Evolutionary conservation across 1,140 invertebrate species (phyloP).

Genomic region (Samia ricini): DNA sequence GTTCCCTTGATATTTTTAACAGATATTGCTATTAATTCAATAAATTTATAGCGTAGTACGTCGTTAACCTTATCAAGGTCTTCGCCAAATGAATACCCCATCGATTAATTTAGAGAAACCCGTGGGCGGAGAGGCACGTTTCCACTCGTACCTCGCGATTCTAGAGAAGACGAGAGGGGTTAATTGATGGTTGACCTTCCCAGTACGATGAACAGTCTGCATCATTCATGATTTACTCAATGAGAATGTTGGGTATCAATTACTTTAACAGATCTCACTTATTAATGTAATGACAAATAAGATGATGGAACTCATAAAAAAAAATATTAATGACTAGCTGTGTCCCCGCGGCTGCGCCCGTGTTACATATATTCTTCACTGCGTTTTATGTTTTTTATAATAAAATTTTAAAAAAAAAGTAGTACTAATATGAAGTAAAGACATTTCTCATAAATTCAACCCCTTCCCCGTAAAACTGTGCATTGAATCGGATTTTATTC

Average conservation of each 20-base stretch:
- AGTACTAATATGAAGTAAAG: no score
- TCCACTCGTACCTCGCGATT: background rate
- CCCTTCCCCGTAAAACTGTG: no score
- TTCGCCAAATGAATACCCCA: background rate
- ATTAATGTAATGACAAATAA: background rate
- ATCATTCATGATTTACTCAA: background rate
- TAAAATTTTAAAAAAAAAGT: no score
- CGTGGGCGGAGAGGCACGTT: background rate
- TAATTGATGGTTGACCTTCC: background rate
- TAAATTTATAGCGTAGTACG: background rate
- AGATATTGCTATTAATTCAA: no score
- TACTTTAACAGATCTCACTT: background rate
- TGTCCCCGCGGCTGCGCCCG: no score
- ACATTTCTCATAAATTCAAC: no score
- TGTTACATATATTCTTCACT: no score
- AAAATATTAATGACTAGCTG: background rate
- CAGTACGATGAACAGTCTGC: background rate
- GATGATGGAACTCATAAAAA: background rate
- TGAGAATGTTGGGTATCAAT: background rate
- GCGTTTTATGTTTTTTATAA: no score
- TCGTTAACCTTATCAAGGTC: background rate
- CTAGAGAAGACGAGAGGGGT: background rate
- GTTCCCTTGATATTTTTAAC: no score
- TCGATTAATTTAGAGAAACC: background rate
- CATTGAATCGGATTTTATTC: no score